Conservation (phyloP, 92 coral and sea anemone species). For the Zoanthus sociatus region DNA sequence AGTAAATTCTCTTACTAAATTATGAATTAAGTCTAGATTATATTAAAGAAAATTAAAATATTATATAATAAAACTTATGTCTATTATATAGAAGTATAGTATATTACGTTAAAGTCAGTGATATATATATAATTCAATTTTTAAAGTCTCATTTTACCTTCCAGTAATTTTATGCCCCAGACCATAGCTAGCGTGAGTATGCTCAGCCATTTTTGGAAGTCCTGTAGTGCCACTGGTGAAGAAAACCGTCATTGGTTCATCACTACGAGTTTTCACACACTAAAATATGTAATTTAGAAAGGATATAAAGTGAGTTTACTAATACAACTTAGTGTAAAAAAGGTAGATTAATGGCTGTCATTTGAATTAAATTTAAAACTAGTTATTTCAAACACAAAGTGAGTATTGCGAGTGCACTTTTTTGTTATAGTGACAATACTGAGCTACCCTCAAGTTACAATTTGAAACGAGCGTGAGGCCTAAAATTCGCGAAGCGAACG, state of each 20-base stretch:
- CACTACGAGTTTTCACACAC: constrained; percentile 80
- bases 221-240: constrained; percentile 95
- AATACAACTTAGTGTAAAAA: background rate
- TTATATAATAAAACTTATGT: background rate
- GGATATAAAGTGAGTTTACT: background rate
- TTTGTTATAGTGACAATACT: too few relatives aligned
- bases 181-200: constrained; percentile 86
- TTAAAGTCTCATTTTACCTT: constrained; percentile 60
- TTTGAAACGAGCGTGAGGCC: too few relatives aligned
- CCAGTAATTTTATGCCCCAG: constrained; percentile 84
- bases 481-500: too few relatives aligned
- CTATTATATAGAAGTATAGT: background rate
- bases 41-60: too few relatives aligned
- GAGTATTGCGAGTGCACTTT: too few relatives aligned
- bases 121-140: background rate
- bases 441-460: too few relatives aligned
- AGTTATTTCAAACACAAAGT: too few relatives aligned
- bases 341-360: too few relatives aligned
- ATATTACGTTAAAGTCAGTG: too few relatives aligned
- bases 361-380: too few relatives aligned
- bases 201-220: constrained; percentile 89
- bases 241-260: constrained; percentile 81
- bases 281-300: constrained; percentile 6
- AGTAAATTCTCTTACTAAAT: too few relatives aligned
- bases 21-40: too few relatives aligned